Conservation (phyloP, 2,888 invertebrate species). For the Slavum lentiscoides region DNA sequence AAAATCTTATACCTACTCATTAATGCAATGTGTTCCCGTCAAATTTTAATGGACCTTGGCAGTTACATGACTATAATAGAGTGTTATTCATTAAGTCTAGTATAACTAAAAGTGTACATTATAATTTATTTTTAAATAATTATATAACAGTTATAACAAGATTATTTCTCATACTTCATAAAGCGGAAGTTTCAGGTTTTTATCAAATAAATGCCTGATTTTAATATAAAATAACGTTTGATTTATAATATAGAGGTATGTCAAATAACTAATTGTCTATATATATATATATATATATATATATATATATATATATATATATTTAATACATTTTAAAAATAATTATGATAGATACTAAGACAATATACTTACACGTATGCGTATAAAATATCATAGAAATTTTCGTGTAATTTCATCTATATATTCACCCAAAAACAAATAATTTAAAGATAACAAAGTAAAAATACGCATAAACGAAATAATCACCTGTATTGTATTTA, state of each 20-base stretch:
- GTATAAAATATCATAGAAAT: no score
- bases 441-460: no score
- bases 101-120: constrained; percentile 7
- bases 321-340: no score
- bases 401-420: no score
- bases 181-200: not conserved
- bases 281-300: no score
- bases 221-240: not conserved
- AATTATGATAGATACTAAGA: no score
- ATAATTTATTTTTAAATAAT: constrained; percentile 28
- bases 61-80: not conserved
- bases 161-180: not conserved
- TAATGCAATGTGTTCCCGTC: constrained; percentile 17
- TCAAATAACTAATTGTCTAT: not conserved
- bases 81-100: constrained; percentile 21
- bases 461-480: not conserved
- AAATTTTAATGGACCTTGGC: constrained; percentile 11
- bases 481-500: not conserved
- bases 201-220: constrained; percentile 4
- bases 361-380: no score
- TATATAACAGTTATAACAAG: not conserved
- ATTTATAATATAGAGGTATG: not conserved
- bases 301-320: no score
- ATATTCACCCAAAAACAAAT: not conserved
- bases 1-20: not conserved